phyloP scores from a whole-genome alignment of 2,888 invertebrate genomes.

The Ditylenchus weischeri region DNA sequence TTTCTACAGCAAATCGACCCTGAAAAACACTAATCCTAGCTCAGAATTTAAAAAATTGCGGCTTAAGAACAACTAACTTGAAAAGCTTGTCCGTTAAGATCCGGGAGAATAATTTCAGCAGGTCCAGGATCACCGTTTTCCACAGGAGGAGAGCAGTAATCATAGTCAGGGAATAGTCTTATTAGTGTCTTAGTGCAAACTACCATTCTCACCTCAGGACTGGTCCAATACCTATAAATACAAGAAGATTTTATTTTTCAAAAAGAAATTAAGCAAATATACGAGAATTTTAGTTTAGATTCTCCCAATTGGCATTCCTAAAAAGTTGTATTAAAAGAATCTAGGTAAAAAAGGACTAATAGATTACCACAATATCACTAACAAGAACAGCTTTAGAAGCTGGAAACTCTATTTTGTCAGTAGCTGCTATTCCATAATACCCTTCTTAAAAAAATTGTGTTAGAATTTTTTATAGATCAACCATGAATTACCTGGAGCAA shows the following conservation, averaged over 20 bases:
- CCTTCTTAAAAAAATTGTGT: slow-evolving; percentile 41
- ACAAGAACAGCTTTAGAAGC: slow-evolving; percentile 51
- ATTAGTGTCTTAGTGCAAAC: slow-evolving; percentile 47
- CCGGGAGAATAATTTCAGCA: slow-evolving; percentile 51
- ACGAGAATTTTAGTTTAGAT: slow-evolving; percentile 42
- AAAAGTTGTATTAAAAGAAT: slow-evolving; percentile 27
- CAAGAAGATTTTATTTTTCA: neutral
- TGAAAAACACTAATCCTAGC: too few relatives aligned
- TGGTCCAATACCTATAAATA: slow-evolving; percentile 51
- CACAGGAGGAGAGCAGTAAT: slow-evolving; percentile 51
- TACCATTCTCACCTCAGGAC: slow-evolving; percentile 50
- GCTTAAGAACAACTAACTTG: too few relatives aligned
- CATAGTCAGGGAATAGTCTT: slow-evolving; percentile 48
- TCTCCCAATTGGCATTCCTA: slow-evolving; percentile 29
- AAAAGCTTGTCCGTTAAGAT: slow-evolving; percentile 48
- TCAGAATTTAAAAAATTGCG: too few relatives aligned
- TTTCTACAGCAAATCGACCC: too few relatives aligned
- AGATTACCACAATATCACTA: slow-evolving; percentile 40
- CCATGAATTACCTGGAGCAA: slow-evolving; percentile 40
- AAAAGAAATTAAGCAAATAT: neutral
- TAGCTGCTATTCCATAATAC: slow-evolving; percentile 52
- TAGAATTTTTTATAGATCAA: neutral
- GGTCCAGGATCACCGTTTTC: slow-evolving; percentile 57
- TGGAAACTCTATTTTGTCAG: slow-evolving; percentile 46
- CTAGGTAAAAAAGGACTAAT: slow-evolving; percentile 31